Evolutionary conservation across 2,113 vertebrate species (phyloP).

Genomic region (Hemiprocne comata): DNA sequence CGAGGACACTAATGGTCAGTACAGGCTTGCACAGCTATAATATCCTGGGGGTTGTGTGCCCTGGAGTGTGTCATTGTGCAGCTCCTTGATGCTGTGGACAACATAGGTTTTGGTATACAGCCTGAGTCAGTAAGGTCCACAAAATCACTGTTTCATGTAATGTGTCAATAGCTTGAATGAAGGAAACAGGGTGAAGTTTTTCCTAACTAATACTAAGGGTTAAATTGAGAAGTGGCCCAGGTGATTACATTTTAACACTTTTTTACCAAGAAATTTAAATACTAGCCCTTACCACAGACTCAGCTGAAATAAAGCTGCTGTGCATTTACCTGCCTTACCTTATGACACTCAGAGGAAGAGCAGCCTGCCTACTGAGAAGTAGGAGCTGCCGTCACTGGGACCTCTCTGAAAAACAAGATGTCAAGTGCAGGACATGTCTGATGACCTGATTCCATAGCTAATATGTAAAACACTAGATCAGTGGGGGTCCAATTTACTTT

Average conservation of each 20-base stretch:
- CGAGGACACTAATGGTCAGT: not conserved
- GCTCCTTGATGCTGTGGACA: not conserved
- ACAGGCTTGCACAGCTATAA: not conserved
- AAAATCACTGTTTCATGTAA: not conserved
- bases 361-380: not conserved
- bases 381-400: not conserved
- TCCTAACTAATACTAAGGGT: not conserved
- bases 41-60: not conserved
- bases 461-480: not conserved
- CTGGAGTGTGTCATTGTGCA: not conserved
- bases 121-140: not conserved
- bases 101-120: fast-evolving
- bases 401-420: not conserved
- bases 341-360: not conserved
- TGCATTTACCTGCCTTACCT: not conserved
- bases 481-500: not conserved
- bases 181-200: not conserved
- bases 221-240: not conserved
- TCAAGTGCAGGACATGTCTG: not conserved
- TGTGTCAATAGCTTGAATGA: not conserved
- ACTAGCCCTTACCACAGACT: not conserved
- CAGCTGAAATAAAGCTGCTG: not conserved
- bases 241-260: not conserved
- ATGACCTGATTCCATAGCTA: not conserved
- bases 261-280: not conserved